Evolutionary conservation across 2,113 vertebrate genomes (phyloP).

Genomic region (Nansenia antarctica): DNA sequence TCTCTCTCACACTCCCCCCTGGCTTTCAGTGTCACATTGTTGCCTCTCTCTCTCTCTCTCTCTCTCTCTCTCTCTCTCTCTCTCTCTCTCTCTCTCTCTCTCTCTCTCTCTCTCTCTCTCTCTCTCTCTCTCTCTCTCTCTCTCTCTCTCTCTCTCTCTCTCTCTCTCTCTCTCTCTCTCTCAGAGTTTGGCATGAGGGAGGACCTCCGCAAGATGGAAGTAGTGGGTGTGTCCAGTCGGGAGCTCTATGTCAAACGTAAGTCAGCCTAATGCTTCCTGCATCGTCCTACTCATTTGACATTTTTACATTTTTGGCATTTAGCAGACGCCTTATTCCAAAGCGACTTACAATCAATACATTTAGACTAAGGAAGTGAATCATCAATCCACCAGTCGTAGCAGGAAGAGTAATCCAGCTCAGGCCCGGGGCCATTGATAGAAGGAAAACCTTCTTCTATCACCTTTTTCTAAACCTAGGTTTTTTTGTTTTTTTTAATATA

Average conservation of each 20-base stretch:
- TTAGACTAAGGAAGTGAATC: no score
- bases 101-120: slow-evolving; percentile 32
- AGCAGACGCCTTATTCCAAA: no score
- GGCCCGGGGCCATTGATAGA: no score
- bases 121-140: not conserved
- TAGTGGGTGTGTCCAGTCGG: slow-evolving; percentile 85
- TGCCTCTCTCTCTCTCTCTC: not conserved
- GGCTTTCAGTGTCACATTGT: not conserved
- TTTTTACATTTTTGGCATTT: no score
- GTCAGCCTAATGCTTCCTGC: no score
- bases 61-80: slow-evolving; percentile 51
- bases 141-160: not conserved
- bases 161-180: slow-evolving; percentile 45
- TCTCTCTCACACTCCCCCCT: not conserved
- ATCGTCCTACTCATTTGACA: no score
- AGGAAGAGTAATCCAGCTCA: no score
- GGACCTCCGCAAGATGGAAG: slow-evolving; percentile 89
- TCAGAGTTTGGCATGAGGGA: slow-evolving; percentile 93
- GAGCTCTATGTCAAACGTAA: slow-evolving; percentile 97
- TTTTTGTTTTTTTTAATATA: no score
- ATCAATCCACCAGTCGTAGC: no score
- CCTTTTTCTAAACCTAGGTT: no score
- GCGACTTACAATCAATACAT: no score
- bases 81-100: slow-evolving; percentile 54
- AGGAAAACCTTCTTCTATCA: no score